Evolutionary conservation across 2,888 invertebrate species (phyloP).

Genomic region (Blastobasis lacticolella): DNA sequence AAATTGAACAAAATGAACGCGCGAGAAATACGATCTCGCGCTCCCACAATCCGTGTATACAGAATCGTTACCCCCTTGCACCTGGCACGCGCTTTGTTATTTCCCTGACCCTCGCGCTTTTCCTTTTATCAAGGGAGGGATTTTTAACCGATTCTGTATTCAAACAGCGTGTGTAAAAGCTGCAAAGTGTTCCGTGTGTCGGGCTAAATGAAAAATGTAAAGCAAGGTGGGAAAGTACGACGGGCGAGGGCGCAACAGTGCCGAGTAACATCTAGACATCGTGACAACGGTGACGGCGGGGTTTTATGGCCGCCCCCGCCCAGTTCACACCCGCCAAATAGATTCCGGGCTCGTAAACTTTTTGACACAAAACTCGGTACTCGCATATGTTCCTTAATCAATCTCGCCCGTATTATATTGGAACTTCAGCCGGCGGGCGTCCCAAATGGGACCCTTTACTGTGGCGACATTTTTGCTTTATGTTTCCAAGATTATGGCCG

Average conservation of each 20-base stretch:
- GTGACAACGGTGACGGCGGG: not conserved
- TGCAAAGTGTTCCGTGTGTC: slow-evolving; percentile 12
- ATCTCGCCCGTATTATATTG: too few species aligned
- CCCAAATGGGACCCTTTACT: too few species aligned
- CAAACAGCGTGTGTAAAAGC: slow-evolving; percentile 13
- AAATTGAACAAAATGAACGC: too few species aligned
- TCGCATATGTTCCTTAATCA: slow-evolving; percentile 2
- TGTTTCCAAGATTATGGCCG: too few species aligned
- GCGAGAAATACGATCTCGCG: too few species aligned
- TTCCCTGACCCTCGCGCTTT: not conserved
- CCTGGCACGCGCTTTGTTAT: too few species aligned
- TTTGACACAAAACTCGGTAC: not conserved
- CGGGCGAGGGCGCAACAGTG: not conserved
- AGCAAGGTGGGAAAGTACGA: slow-evolving; percentile 14
- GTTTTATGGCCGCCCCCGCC: not conserved
- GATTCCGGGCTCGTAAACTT: slow-evolving; percentile 9
- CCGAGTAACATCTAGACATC: slow-evolving; percentile 3
- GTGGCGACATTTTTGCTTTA: too few species aligned
- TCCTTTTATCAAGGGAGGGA: not conserved
- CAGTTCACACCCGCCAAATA: slow-evolving; percentile 9
- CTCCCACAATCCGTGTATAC: too few species aligned
- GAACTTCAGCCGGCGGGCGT: too few species aligned
- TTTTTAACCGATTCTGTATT: slow-evolving; percentile 12
- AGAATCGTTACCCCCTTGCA: too few species aligned
- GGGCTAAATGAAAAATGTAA: slow-evolving; percentile 18